Conservation (phyloP, 2,888 invertebrate genomes). For the Lasioglossum oenotherae region DNA sequence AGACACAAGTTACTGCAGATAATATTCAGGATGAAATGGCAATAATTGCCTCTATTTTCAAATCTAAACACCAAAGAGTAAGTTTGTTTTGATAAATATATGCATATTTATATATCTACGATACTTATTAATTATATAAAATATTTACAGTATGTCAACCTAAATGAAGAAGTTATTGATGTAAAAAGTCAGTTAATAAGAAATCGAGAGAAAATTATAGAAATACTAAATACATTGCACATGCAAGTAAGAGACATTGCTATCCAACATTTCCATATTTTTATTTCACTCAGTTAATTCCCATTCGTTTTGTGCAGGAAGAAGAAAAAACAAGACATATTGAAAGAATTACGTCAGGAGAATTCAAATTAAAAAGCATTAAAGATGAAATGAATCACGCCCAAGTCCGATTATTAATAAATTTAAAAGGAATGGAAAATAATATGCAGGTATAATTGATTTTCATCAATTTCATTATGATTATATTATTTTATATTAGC, state of each 20-base stretch:
- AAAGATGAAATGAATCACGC: constrained; percentile 80
- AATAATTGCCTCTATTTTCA: constrained; percentile 74
- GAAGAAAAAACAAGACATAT: constrained; percentile 74
- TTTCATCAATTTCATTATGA: neutral
- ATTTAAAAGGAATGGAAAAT: constrained; percentile 64
- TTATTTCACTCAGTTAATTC: neutral
- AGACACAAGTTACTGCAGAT: constrained; percentile 81
- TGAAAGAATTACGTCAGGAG: constrained; percentile 74
- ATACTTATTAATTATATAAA: constrained; percentile 17
- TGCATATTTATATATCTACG: neutral
- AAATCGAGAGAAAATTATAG: constrained; percentile 74
- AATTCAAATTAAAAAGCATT: constrained; percentile 77
- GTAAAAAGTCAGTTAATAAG: constrained; percentile 74
- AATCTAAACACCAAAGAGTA: constrained; percentile 77
- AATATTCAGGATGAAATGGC: constrained; percentile 80
- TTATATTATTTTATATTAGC: neutral
- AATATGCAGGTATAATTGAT: constrained; percentile 65
- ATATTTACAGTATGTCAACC: constrained; percentile 74
- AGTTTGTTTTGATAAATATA: constrained; percentile 23
- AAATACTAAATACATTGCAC: constrained; percentile 73
- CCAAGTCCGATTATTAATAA: constrained; percentile 69
- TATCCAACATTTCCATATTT: neutral
- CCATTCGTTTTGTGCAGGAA: constrained; percentile 65
- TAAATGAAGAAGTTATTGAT: constrained; percentile 72
- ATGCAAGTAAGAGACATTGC: constrained; percentile 72